Conservation (phyloP, 2,888 invertebrate genomes). For the Steinernema scapterisci region DNA sequence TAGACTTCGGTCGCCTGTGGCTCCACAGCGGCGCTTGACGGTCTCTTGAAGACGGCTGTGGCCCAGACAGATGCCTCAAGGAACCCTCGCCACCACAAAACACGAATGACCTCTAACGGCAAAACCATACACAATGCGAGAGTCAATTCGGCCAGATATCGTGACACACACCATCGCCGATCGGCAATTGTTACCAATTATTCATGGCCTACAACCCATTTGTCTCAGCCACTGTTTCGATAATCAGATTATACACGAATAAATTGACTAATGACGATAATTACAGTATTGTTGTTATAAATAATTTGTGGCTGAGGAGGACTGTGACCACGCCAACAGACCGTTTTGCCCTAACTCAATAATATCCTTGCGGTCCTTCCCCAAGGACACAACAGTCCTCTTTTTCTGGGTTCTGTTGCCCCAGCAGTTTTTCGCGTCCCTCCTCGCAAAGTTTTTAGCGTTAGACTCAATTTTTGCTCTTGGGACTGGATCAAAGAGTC, state of each 20-base stretch:
- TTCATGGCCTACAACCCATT: slow-evolving; percentile 21
- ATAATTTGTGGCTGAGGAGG: neutral
- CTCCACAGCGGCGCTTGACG: neutral
- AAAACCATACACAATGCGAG: neutral
- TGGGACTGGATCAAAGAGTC: too few relatives aligned
- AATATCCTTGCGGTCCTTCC: neutral
- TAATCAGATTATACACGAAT: slow-evolving; percentile 30
- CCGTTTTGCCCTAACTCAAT: neutral
- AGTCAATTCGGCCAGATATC: slow-evolving; percentile 12
- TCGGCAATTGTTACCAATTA: slow-evolving; percentile 29
- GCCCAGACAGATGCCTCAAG: slow-evolving; percentile 5
- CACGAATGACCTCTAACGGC: slow-evolving; percentile 6
- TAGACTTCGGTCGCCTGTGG: too few relatives aligned
- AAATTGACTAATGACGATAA: slow-evolving; percentile 31
- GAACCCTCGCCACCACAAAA: neutral
- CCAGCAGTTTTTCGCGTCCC: too few relatives aligned
- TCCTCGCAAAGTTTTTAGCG: too few relatives aligned
- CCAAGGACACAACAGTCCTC: neutral
- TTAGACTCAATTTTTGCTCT: too few relatives aligned
- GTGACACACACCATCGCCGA: slow-evolving; percentile 16
- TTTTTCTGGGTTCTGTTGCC: too few relatives aligned
- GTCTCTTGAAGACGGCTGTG: neutral
- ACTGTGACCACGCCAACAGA: neutral
- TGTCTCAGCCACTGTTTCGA: slow-evolving; percentile 20
- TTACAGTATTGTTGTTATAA: slow-evolving; percentile 24